Base-by-base conservation (phyloP, 2,888 invertebrate genomes). In the Ormyrus pomaceus region DNA sequence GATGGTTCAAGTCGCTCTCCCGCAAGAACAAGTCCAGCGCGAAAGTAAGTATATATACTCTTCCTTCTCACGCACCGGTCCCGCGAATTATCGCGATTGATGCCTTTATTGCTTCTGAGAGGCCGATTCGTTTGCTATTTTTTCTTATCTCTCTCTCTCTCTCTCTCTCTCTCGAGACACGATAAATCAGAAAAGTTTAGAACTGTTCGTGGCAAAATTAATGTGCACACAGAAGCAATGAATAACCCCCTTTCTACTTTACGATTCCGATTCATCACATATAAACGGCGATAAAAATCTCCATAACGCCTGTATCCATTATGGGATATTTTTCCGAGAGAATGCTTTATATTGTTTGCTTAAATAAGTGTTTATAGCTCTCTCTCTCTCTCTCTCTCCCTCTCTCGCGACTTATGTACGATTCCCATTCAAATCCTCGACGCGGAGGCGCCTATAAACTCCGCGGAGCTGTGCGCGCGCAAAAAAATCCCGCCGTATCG, bases 1-100 rank as follows among this genome's bases (percentile, higher is more conserved):
- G 94, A 87, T 96, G 96, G 96, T 96, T 96, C 91, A 96, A 96
- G 88, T 95, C 95, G 1, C 92, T 95, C 68, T 94, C 95, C 70
- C 94, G 94, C 88, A 95, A 95, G 89, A 95, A 93, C 86, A 92
- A 91, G 82, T 88, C 92, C 86, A 91, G 89, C 74, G 90, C 91
- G 83, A 91, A 92, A 92, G 94, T 94, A 89, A 80, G 76, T 65
- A 19, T 13, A 19, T 45, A 46, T 7, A 46, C 5, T 46, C 58
- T 46, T 45, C 48, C 64, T 2, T 58, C 34, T 56, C 5, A 2
- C 13, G 4, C 34, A 34, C 34, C 34, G 34, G 0, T 34, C 34
- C 34, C 34, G 34, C 34, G 34, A 34, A 34, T 34, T 34, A 4
- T 34, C 34, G 34, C 4, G 34, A 34, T 4, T 34, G 34, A 34